phyloP scores from a whole-genome alignment of 2,797 vertebrate genomes.

The Notolepis coatsorum region DNA sequence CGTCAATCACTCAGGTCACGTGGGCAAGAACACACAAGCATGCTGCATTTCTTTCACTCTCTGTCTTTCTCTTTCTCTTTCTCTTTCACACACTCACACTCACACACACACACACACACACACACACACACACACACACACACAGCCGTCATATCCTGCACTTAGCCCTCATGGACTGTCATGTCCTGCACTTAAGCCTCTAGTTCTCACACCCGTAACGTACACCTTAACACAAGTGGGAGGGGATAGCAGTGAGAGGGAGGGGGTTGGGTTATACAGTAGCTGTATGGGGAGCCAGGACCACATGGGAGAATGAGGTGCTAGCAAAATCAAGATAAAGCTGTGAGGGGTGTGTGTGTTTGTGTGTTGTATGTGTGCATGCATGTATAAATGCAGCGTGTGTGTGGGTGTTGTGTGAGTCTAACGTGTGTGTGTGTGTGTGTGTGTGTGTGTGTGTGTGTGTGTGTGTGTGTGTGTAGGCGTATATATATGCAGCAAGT shows the following conservation, averaged over 20 bases:
- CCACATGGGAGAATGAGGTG: constrained; percentile 30
- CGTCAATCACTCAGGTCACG: too few relatives aligned
- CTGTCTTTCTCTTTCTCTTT: too few relatives aligned
- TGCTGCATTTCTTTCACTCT: not conserved
- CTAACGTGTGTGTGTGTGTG: too few relatives aligned
- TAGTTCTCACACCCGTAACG: constrained; percentile 70
- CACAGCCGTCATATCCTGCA: constrained; percentile 66
- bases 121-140: not conserved
- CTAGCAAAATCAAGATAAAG: constrained; percentile 47
- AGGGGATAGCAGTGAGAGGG: constrained; percentile 11
- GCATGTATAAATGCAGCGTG: too few relatives aligned
- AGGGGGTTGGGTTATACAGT: constrained; percentile 29
- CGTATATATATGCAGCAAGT: constrained; percentile 51
- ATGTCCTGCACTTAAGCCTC: constrained; percentile 77
- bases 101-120: constrained; percentile 8
- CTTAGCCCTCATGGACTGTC: constrained; percentile 69
- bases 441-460: constrained; percentile 27
- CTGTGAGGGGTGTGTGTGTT: not conserved
- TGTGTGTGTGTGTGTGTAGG: constrained; percentile 71
- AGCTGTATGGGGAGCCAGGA: constrained; percentile 24
- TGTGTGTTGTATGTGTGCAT: too few relatives aligned
- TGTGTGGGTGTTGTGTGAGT: too few relatives aligned
- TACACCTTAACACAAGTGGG: constrained; percentile 63
- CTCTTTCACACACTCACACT: not conserved
- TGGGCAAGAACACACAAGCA: constrained; percentile 5